These are phyloP conservation scores for Limnephilus lunatus DNA, from an alignment of 2,888 invertebrate genomes.

Conservation along the genomic window DNA sequence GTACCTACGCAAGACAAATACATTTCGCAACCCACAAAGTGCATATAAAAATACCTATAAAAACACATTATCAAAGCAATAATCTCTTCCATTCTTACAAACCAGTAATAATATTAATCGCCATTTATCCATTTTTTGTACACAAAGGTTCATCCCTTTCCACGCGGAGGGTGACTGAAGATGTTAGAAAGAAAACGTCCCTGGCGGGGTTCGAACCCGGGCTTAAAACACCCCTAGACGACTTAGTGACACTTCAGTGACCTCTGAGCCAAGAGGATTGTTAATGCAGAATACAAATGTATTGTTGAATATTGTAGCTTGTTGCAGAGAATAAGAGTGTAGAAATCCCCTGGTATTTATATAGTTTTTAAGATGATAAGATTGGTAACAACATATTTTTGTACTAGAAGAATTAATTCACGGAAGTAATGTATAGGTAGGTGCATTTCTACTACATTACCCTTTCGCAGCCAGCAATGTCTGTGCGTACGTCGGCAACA, in stretches of 20 bases:
- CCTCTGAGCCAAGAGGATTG: conserved; percentile 51
- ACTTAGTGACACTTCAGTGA: conserved; percentile 62
- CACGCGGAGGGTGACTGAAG: conserved; percentile 35
- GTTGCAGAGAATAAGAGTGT: neutral
- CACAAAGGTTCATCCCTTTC: conserved; percentile 32
- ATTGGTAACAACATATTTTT: neutral
- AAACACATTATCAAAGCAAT: neutral
- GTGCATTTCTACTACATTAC: neutral
- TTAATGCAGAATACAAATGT: conserved; percentile 30
- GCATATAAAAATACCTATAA: neutral
- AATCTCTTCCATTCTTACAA: neutral
- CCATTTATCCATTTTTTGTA: conserved; percentile 42
- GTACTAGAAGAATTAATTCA: neutral
- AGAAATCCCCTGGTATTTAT: neutral
- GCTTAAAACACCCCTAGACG: conserved; percentile 54
- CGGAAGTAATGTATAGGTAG: neutral
- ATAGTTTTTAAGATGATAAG: neutral
- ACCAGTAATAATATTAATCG: conserved; percentile 24
- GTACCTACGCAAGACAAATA: neutral
- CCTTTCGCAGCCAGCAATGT: neutral
- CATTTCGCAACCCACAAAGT: neutral
- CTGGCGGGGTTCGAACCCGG: conserved; percentile 40
- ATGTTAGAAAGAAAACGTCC: conserved; percentile 30
- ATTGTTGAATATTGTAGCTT: conserved; percentile 13
- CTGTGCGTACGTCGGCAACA: neutral